Evolutionary conservation across 1,140 invertebrate genomes (phyloP), one percentile per base, ranked within the genome.

Genomic region (Drosophila parvula): DNA sequence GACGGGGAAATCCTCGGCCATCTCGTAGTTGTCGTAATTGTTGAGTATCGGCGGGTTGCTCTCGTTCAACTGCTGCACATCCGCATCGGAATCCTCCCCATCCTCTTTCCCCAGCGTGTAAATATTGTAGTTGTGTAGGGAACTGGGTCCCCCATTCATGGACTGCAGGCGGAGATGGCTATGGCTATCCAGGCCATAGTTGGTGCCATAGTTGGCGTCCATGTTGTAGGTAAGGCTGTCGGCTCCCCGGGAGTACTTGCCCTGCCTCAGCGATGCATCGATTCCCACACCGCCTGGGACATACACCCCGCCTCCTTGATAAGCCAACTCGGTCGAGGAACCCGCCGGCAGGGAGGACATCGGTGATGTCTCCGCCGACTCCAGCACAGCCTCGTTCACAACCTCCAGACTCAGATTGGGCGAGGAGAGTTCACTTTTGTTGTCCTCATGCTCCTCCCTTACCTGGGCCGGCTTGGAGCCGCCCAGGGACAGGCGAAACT

Each of bases 1-100:
- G 27, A 92, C 91, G n/a, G 91, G 90, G 59, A 92, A 92, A 57
- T 92, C 91, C 63, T 92, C 91, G 41, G 80, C 79, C 81, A 90
- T 81, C 45, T 92, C 91, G 61, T 78, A 84, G 45, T 90, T 86
- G 59, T 92, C 90, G 60, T 92, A 92, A 51, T 91, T 92, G 12
- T 65, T 84, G 12, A 92, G 79, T 43, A 91, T 85, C 4, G 88
- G 90, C n/a, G 83, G 81, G 61, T 90, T 91, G 59, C 81, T 92
- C 16, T 91, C 90, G 45, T 90, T 91, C 36, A 74, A 30, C 41
- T 80, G 82, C 47, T 81, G 79, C 7, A 57, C 75, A 62, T 69
- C 61, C 14, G 61, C 55, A 14, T 45, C 62, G 0, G 30, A 36
- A 22, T 67, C 73, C 16, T 47, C 62, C 32, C 5, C 30, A 8